Evolutionary conservation across 92 coral and sea anemone genomes (phyloP), one percentile per base, ranked within the genome.

Genomic region (Hydrozoanthus gracilis): DNA sequence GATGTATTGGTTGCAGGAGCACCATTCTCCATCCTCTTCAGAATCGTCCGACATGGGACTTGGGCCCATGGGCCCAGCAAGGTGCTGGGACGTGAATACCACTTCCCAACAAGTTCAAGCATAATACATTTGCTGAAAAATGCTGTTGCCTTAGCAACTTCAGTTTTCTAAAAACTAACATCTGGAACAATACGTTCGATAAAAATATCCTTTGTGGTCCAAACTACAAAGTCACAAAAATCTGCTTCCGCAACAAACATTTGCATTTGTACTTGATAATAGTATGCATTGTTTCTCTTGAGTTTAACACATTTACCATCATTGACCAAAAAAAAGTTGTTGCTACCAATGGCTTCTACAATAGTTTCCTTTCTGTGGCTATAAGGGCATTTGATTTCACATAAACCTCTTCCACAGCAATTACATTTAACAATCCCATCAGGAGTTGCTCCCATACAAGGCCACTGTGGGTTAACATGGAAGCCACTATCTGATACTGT

Each of bases 151-250:
- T 90, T 90, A 6, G 17, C 44, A 44, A 80, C 46, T 48, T 89
- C 73, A 13, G 49, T 54, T 51, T 86, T 70, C 92, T 90, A 90
- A 71, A 90, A 80, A 56, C 39, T 84, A 72, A 20, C 65, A 82
- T 86, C 90, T 47, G 90, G 92, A 74, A 18, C 27, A n/a, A 90
- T 82, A 6, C 92, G 47, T 71, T 90, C 90, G 51, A 90, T 90
- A 77, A 71, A 73, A 7, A 90, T 75, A 18, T 82, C 92, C 52
- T 77, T 78, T 58, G 76, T 51, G 9, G 90, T 86, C 92, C 90
- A 90, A 14, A 90, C 88, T 18, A 90, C 78, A 77, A 90, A 90
- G 51, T 86, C 92, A 80, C 92, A 90, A 70, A 78, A 90, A 35
- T 90, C 87, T 58, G 71, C 67, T 55, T 64, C 90, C 11, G 46